These are phyloP conservation scores for Uloborus diversus DNA, from an alignment of 1,140 invertebrate species.

Conservation along the genomic window DNA sequence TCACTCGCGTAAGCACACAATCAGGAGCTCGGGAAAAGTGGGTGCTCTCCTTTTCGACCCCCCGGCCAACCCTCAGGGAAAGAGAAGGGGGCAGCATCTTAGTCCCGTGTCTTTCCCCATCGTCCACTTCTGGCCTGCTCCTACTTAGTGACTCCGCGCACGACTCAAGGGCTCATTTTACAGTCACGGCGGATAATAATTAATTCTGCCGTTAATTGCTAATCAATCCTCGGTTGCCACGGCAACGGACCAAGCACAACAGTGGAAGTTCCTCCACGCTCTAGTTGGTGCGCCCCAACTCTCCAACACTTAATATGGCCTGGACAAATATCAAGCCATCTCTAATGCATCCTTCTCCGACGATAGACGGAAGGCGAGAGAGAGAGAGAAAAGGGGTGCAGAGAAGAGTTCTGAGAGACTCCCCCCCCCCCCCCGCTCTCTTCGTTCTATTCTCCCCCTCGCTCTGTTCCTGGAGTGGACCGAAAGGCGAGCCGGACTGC, in stretches of 20 bases:
- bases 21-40: slow-evolving; percentile 2
- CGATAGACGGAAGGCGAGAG: background rate
- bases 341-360: slow-evolving; percentile 3
- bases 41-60: background rate
- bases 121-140: slow-evolving; percentile 6
- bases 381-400: background rate
- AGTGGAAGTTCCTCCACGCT: slow-evolving; percentile 37
- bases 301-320: slow-evolving; percentile 5
- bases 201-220: slow-evolving; percentile 59
- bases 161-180: slow-evolving; percentile 57
- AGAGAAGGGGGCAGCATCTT: background rate
- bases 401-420: background rate
- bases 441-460: background rate
- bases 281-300: slow-evolving; percentile 5
- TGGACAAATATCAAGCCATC: slow-evolving; percentile 34
- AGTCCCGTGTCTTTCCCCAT: background rate
- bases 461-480: background rate
- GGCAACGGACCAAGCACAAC: slow-evolving; percentile 48
- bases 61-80: background rate
- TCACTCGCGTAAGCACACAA: slow-evolving; percentile 35
- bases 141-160: slow-evolving; percentile 53
- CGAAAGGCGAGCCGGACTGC: background rate
- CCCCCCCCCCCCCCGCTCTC: background rate
- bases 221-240: slow-evolving; percentile 58
- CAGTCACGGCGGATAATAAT: slow-evolving; percentile 59